Base-by-base conservation (phyloP, 2,797 vertebrate species). In the Tragelaphus eurycerus region DNA sequence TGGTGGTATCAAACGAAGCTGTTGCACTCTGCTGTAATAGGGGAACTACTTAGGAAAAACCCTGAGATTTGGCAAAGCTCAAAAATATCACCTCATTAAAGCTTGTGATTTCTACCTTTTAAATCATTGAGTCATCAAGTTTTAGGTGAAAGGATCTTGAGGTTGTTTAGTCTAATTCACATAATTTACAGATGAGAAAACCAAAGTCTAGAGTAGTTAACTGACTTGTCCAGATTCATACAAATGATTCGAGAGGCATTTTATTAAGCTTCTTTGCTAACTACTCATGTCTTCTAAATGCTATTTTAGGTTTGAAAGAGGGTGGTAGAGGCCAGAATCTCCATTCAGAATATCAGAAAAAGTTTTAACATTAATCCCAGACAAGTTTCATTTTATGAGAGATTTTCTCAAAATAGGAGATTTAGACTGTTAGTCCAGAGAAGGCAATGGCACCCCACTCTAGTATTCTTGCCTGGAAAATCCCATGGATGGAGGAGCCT, bases 1-100 rank as follows among this genome's bases (percentile, higher is more conserved):
- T 99, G 98, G 98, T 98, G 94, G 98, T 93, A 95, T 98, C 98
- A 97, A 97, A 97, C 13, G 86, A 98, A 98, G 98, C 98, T 94
- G 88, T 97, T 97, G 98, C 96, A 92, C 96, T 98, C 97, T 98
- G 87, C 90, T 95, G 52, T 97, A 98, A 98, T 48, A 85, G 93
- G 48, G 86, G 91, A 94, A 94, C 81, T 97, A 81, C 95, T 81
- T 97, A 97, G 95, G 95, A 96, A 90, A 98, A 98, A 90, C 95
- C 97, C 79, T n/a, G 4, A 29, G 64, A 98, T 98, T 98, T 98
- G 95, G 94, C 97, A 98, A 97, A 95, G 96, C 85, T 93, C 95
- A 97, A 83, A 83, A 96, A 96, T 97, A 92, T 89, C 89, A 88
- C 71, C 89, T 98, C 97, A 96, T 96, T 97, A 97, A 95, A 57